Base-by-base conservation (phyloP, 2,113 vertebrate species). In the Gorsachius goisagi region DNA sequence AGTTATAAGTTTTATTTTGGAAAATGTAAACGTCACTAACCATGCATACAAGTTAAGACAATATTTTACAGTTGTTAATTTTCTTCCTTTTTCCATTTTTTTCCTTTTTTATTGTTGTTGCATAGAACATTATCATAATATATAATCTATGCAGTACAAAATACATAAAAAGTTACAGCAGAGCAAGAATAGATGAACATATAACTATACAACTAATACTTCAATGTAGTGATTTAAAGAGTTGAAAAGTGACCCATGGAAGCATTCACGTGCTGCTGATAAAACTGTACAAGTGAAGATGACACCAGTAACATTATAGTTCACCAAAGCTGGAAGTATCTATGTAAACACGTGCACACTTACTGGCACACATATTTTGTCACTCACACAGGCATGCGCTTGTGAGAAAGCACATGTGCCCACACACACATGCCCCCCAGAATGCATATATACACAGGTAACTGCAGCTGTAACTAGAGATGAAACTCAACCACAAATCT, bases 121-220 rank as follows among this genome's bases (percentile, higher is more conserved):
- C 97, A 97, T 98, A 98, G 97, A 97, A 97, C 97, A 94, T 97
- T 97, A 97, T 98, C 97, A 98, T 97, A 98, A 98, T 98, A 98
- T 98, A 98, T 97, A 98, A 96, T 98, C 98, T 98, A 98, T 97
- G 97, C 95, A 94, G 96, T 98, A 98, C 96, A 98, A 98, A 98
- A 98, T 97, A 98, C 97, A 95, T 98, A 97, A 96, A 98, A 98
- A 98, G 91, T 97, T 98, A 98, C 96, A 97, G 97, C 97, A 96
- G 95, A 98, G 97, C 96, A 96, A 96, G 95, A 95, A 96, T 93
- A 97, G 97, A 97, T 97, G 95, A 93, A 95, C 74, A 60, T 87
- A 82, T 74, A 93, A 55, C 97, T 98, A 95, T 97, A 98, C 97
- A 98, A 95, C 86, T 91, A 98, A 98, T 97, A 98, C 98, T 98